A percentile compares a stretch with the other conserved stretches of the same genome.
Evolutionary conservation across 2,797 vertebrate genomes (phyloP).

Genomic region (Enteromius paludinosus): DNA sequence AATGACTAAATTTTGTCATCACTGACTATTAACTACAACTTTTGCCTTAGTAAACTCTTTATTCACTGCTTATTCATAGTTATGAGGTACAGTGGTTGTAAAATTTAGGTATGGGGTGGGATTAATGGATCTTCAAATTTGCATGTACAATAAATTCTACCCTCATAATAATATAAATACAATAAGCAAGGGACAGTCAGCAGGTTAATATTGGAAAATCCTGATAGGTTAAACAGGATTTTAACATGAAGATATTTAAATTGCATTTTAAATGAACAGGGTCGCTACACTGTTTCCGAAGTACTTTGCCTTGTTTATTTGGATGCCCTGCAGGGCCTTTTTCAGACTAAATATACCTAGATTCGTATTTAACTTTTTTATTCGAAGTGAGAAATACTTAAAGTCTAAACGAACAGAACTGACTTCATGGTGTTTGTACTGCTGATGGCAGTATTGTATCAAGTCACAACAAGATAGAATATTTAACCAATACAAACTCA

Average conservation of each 20-base stretch:
- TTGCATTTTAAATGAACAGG: background rate
- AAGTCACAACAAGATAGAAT: background rate
- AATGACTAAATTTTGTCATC: no score
- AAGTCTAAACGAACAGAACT: background rate
- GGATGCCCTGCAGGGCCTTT: background rate
- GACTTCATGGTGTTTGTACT: background rate
- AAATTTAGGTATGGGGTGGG: background rate
- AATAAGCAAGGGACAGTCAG: background rate
- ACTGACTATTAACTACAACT: background rate
- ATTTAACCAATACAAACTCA: background rate
- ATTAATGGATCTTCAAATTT: background rate
- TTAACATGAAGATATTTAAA: background rate
- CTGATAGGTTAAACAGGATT: background rate
- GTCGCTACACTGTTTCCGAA: background rate
- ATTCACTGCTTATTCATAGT: background rate
- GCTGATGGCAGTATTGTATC: conserved; percentile 26
- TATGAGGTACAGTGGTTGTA: background rate
- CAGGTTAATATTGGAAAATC: background rate
- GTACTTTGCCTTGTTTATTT: background rate
- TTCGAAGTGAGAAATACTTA: background rate
- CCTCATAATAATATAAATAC: background rate
- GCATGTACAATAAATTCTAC: background rate
- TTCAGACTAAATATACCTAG: background rate
- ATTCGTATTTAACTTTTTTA: background rate
- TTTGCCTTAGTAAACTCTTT: background rate